These are phyloP conservation scores for Patella depressa DNA, from an alignment of 2,888 invertebrate species.

Conservation along the genomic window DNA sequence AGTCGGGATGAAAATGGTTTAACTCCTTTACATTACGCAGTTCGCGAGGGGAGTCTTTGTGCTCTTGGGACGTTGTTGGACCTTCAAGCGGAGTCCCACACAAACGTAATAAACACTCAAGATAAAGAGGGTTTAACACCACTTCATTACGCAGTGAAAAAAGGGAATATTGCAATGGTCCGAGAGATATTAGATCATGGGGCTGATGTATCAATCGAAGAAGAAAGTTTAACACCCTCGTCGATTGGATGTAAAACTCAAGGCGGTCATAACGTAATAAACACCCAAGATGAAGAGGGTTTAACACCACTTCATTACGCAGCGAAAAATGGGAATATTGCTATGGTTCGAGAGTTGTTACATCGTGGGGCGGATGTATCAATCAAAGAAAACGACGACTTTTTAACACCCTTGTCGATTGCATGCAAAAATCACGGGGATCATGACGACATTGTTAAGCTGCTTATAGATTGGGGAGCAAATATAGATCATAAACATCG, in stretches of 20 bases:
- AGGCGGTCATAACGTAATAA: too few relatives aligned
- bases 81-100: neutral
- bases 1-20: neutral
- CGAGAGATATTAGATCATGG: neutral
- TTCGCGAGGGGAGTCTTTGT: neutral
- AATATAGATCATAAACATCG: neutral
- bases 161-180: neutral
- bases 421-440: neutral
- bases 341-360: neutral
- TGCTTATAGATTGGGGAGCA: neutral
- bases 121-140: neutral
- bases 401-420: neutral
- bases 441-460: neutral
- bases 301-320: neutral
- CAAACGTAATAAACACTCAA: neutral
- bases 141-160: neutral
- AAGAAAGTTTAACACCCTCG: neutral
- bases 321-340: neutral
- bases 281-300: neutral
- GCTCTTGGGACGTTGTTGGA: neutral
- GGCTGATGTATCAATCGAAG: neutral
- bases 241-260: neutral
- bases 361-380: neutral
- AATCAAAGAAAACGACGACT: neutral
- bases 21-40: neutral